phyloP scores from a whole-genome alignment of 2,797 vertebrate genomes.

The Ateles fusciceps region DNA sequence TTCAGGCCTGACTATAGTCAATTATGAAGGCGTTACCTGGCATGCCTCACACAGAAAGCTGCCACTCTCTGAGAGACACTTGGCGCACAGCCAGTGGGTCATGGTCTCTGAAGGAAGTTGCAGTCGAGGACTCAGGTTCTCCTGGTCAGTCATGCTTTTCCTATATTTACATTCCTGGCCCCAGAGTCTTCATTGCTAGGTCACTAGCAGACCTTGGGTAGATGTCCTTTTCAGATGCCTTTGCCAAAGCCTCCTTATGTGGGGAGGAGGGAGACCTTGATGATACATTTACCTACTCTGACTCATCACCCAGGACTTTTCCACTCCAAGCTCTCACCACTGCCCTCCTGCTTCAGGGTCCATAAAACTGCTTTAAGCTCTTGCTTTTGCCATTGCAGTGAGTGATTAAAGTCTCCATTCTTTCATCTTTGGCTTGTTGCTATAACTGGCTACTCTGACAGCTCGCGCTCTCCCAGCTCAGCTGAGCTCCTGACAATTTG shows the following conservation, averaged over 20 bases:
- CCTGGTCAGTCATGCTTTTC: background rate
- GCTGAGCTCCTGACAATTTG: background rate
- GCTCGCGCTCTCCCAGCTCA: background rate
- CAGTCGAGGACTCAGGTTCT: background rate
- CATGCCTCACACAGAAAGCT: background rate
- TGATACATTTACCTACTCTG: background rate
- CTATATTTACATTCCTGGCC: background rate
- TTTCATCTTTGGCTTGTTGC: background rate
- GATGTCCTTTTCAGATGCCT: background rate
- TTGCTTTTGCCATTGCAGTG: background rate
- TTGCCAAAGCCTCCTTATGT: background rate
- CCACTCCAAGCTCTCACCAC: background rate
- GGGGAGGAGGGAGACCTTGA: background rate
- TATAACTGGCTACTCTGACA: background rate
- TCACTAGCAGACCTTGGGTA: background rate
- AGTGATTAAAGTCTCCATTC: background rate
- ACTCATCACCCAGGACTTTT: background rate
- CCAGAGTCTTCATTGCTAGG: background rate
- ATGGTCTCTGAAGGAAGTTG: background rate
- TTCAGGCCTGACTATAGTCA: background rate
- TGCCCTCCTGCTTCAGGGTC: background rate
- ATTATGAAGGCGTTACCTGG: background rate
- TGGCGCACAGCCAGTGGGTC: background rate
- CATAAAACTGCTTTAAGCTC: background rate
- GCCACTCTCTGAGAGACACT: too few relatives aligned